A percentile compares a stretch with the other conserved stretches of the same genome.
Conservation (phyloP, 2,113 vertebrate species). For the Gnathonemus echidnorhynchus region DNA sequence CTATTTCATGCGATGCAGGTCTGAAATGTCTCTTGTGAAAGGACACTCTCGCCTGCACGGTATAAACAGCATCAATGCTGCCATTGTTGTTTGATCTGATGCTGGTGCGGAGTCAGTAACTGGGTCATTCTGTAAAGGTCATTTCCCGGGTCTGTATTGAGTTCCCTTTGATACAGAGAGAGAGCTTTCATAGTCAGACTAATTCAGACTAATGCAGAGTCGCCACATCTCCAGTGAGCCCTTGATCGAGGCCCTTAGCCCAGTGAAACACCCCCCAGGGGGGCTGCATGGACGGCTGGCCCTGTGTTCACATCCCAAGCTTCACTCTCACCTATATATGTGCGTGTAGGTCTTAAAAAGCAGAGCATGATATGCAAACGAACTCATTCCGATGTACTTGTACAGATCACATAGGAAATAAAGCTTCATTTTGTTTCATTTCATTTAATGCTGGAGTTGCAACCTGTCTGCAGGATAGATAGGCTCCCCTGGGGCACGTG, state of each 20-base stretch:
- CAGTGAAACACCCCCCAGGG: neutral
- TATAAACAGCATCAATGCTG: slow-evolving; percentile 20
- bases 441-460: neutral
- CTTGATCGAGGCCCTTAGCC: neutral
- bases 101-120: slow-evolving; percentile 35
- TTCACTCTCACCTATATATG: neutral
- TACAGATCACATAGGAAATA: neutral
- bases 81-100: slow-evolving; percentile 46
- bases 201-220: neutral
- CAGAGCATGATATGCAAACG: neutral
- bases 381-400: neutral
- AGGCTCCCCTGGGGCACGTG: neutral
- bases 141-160: slow-evolving; percentile 29
- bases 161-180: slow-evolving; percentile 21
- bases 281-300: neutral
- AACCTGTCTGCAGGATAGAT: neutral
- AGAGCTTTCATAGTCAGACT: neutral
- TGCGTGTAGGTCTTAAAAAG: neutral
- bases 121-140: slow-evolving; percentile 39
- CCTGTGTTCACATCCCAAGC: neutral
- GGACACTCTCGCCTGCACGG: neutral
- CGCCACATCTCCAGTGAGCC: neutral
- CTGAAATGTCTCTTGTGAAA: neutral
- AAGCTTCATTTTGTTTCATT: neutral
- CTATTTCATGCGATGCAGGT: neutral